Conservation (phyloP, 2,888 invertebrate species). For the Agriopis leucophaearia region DNA sequence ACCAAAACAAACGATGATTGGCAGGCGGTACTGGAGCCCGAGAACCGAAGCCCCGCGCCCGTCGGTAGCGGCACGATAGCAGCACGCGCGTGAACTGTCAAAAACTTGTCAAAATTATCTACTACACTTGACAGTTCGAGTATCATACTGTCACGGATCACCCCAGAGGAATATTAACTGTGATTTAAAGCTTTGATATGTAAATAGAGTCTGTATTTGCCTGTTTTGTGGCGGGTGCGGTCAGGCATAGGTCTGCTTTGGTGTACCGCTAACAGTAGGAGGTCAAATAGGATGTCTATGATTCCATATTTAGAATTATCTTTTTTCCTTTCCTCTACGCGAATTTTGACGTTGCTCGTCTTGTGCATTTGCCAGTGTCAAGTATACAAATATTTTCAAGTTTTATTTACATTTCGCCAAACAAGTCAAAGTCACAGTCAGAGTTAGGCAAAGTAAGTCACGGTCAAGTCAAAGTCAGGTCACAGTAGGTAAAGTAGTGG, state of each 20-base stretch:
- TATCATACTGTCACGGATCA: constrained; percentile 34
- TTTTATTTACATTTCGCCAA: too few relatives aligned
- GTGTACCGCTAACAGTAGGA: constrained; percentile 68
- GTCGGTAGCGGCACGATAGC: constrained; percentile 62
- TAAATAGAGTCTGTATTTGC: constrained; percentile 44
- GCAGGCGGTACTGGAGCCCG: constrained; percentile 52
- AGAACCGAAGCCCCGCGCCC: constrained; percentile 30
- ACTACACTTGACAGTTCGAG: constrained; percentile 58
- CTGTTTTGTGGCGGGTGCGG: constrained; percentile 59
- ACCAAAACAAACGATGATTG: constrained; percentile 61
- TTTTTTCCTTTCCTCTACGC: not conserved
- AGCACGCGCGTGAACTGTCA: constrained; percentile 76
- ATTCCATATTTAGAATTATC: constrained; percentile 8
- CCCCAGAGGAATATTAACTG: constrained; percentile 41
- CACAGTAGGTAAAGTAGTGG: too few relatives aligned
- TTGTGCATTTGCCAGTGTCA: too few relatives aligned
- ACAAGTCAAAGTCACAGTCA: too few relatives aligned
- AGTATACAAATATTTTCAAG: too few relatives aligned
- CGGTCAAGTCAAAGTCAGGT: too few relatives aligned
- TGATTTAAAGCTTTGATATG: constrained; percentile 31
- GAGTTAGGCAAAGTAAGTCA: too few relatives aligned
- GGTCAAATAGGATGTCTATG: constrained; percentile 57
- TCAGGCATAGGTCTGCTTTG: constrained; percentile 61
- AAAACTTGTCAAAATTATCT: constrained; percentile 63
- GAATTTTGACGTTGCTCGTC: too few relatives aligned